Conservation (phyloP, 2,888 invertebrate genomes). For the Ceratothoa steindachneri region DNA sequence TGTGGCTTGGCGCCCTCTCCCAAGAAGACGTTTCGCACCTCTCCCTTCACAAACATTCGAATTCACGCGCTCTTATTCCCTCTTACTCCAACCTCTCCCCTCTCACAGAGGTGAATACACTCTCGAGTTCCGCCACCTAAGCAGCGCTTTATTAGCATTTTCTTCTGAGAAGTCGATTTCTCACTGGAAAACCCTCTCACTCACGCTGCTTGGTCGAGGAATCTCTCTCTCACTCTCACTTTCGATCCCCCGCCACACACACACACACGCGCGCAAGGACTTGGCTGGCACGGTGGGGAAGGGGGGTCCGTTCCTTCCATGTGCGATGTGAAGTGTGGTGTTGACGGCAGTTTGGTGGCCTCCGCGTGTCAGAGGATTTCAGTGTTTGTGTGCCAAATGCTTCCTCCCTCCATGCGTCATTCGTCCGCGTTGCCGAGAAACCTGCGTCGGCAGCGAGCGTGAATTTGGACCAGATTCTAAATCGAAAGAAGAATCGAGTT, state of each 20-base stretch:
- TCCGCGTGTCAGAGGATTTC: too few species aligned
- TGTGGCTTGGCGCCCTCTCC: constrained; percentile 15
- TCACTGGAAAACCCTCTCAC: neutral
- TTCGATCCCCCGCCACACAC: constrained; percentile 1
- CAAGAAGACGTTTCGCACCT: constrained; percentile 12
- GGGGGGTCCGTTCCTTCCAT: too few species aligned
- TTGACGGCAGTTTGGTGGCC: too few species aligned
- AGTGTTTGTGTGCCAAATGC: too few species aligned
- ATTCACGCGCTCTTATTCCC: neutral
- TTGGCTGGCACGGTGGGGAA: too few species aligned
- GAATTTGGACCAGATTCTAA: too few species aligned
- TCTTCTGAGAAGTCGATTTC: neutral
- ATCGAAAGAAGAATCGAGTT: too few species aligned
- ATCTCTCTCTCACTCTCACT: constrained; percentile 11
- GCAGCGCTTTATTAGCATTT: neutral
- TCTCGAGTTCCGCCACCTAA: too few species aligned
- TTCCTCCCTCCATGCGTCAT: too few species aligned
- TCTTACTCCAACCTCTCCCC: neutral
- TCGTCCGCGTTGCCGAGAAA: too few species aligned
- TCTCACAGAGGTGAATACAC: neutral
- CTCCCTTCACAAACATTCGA: neutral
- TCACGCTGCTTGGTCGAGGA: too few species aligned
- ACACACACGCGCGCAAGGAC: neutral
- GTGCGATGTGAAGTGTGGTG: neutral
- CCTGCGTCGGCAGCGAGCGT: too few species aligned